A percentile compares a stretch with the other conserved stretches of the same genome.
Conservation (phyloP, 2,797 vertebrate species). For the Lagodon rhomboides region DNA sequence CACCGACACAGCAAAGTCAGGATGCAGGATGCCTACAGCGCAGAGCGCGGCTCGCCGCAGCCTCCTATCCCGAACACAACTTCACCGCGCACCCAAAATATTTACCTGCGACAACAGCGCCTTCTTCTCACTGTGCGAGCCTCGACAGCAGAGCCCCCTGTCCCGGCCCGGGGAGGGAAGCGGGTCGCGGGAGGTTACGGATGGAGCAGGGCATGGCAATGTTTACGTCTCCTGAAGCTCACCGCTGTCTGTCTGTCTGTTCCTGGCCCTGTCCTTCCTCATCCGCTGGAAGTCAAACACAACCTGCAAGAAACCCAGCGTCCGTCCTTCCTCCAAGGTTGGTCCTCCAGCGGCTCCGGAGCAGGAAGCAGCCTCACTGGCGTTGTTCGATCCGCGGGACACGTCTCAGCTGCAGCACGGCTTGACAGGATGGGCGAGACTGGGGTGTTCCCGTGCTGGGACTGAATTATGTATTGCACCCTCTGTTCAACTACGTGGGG, state of each 20-base stretch:
- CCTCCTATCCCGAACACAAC: slow-evolving; percentile 75
- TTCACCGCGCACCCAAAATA: slow-evolving; percentile 46
- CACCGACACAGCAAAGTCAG: slow-evolving; percentile 67
- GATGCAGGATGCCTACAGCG: slow-evolving; percentile 16
- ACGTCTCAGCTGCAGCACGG: slow-evolving; percentile 21
- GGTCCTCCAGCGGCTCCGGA: slow-evolving; percentile 34
- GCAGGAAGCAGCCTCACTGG: slow-evolving; percentile 26
- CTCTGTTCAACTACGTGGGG: slow-evolving; percentile 39
- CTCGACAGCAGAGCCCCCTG: slow-evolving; percentile 6
- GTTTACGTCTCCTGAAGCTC: slow-evolving; percentile 72
- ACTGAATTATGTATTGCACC: slow-evolving; percentile 61
- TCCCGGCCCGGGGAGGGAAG: slow-evolving; percentile 29
- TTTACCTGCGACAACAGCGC: slow-evolving; percentile 20
- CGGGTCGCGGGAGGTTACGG: slow-evolving; percentile 34
- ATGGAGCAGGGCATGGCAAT: slow-evolving; percentile 74
- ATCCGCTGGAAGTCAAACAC: slow-evolving; percentile 50
- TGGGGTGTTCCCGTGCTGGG: slow-evolving; percentile 52
- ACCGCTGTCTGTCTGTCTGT: slow-evolving; percentile 20
- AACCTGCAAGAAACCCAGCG: slow-evolving; percentile 38
- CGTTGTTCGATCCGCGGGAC: slow-evolving; percentile 1
- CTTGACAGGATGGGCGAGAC: not conserved
- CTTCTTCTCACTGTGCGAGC: not conserved
- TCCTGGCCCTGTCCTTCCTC: slow-evolving; percentile 38
- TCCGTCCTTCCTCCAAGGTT: slow-evolving; percentile 47
- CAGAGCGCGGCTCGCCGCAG: slow-evolving; percentile 52